phyloP scores from a whole-genome alignment of 2,888 invertebrate species.

The Hemithea aestivaria region DNA sequence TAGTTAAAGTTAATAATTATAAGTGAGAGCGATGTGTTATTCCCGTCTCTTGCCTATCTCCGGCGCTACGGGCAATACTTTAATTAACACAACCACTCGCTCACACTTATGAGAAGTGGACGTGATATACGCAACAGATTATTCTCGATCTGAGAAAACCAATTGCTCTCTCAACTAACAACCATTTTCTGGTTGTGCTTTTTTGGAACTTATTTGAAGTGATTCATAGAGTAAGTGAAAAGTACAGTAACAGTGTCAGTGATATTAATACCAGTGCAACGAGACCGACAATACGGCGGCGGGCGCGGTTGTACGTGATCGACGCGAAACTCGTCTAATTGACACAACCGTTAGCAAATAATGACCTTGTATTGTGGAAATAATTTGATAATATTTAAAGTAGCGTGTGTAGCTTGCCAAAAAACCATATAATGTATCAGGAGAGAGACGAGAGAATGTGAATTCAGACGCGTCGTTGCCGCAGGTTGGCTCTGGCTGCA shows the following conservation, averaged over 20 bases:
- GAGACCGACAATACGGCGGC: slow-evolving; percentile 41
- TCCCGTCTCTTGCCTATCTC: slow-evolving; percentile 29
- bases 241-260: slow-evolving; percentile 24
- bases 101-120: slow-evolving; percentile 40
- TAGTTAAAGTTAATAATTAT: slow-evolving; percentile 49
- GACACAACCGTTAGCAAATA: slow-evolving; percentile 70
- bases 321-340: slow-evolving; percentile 66
- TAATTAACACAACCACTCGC: slow-evolving; percentile 56
- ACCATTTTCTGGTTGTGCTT: slow-evolving; percentile 32
- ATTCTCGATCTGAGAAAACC: slow-evolving; percentile 43
- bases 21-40: slow-evolving; percentile 30
- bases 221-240: slow-evolving; percentile 12
- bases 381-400: slow-evolving; percentile 71
- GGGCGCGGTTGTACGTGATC: slow-evolving; percentile 55
- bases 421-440: slow-evolving; percentile 41
- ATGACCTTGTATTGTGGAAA: slow-evolving; percentile 69
- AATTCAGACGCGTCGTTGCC: slow-evolving; percentile 10
- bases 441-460: slow-evolving; percentile 13
- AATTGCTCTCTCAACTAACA: slow-evolving; percentile 31
- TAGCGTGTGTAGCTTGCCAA: slow-evolving; percentile 45
- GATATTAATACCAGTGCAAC: slow-evolving; percentile 35
- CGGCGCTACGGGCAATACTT: slow-evolving; percentile 38
- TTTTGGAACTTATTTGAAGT: slow-evolving; percentile 15
- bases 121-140: slow-evolving; percentile 50
- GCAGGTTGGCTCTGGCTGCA: slow-evolving; percentile 30